Conservation (phyloP, 1,140 invertebrate species). For the Battus philenor region DNA sequence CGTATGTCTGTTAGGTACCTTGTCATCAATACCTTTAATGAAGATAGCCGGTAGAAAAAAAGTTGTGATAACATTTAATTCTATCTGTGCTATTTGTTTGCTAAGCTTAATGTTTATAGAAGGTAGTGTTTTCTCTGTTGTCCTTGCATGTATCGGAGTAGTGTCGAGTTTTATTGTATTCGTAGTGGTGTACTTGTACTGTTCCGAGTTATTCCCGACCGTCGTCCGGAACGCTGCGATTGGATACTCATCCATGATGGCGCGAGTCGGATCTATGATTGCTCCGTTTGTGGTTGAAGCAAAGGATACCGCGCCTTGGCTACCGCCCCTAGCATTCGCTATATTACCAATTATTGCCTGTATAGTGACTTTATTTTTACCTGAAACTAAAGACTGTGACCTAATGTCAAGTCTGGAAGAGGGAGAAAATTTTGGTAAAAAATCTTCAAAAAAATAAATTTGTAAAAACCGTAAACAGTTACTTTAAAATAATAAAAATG, state of each 20-base stretch:
- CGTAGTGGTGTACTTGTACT: slow-evolving; percentile 81
- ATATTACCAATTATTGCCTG: slow-evolving; percentile 80
- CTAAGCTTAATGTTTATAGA: slow-evolving; percentile 76
- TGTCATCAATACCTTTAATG: slow-evolving; percentile 79
- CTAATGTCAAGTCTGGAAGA: slow-evolving; percentile 88
- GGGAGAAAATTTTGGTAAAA: slow-evolving; percentile 84
- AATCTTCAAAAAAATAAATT: slow-evolving; percentile 22
- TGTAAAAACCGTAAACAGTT: no score
- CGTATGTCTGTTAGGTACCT: slow-evolving; percentile 79
- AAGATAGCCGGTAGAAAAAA: slow-evolving; percentile 77
- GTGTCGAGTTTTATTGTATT: slow-evolving; percentile 82
- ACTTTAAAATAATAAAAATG: no score
- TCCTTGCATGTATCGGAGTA: slow-evolving; percentile 80
- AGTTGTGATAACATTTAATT: slow-evolving; percentile 77
- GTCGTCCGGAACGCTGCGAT: slow-evolving; percentile 81
- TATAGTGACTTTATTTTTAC: slow-evolving; percentile 80
- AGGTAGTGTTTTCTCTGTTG: slow-evolving; percentile 64
- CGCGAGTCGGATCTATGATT: slow-evolving; percentile 81
- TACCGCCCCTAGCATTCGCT: slow-evolving; percentile 84
- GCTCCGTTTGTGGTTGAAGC: slow-evolving; percentile 80
- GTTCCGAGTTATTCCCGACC: slow-evolving; percentile 82
- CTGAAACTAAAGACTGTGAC: slow-evolving; percentile 84
- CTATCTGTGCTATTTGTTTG: slow-evolving; percentile 76
- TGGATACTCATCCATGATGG: slow-evolving; percentile 81
- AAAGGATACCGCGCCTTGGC: slow-evolving; percentile 61